Evolutionary conservation across 2,113 vertebrate genomes (phyloP).

Genomic region (Poicephalus meyeri): DNA sequence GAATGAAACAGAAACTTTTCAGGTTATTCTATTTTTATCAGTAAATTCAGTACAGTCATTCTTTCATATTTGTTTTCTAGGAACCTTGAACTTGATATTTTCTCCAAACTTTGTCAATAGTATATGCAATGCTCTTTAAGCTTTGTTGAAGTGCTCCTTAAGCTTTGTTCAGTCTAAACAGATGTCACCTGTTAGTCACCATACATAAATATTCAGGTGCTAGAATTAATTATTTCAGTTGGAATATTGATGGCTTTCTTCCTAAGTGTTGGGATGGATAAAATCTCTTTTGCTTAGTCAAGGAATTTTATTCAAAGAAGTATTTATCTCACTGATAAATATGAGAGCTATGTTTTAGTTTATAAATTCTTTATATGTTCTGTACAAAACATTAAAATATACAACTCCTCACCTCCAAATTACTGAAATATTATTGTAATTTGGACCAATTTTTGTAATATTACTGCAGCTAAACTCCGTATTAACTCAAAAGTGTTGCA

Average conservation of each 20-base stretch:
- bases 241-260: not conserved
- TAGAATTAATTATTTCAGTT: not conserved
- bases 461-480: not conserved
- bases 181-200: not conserved
- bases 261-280: not conserved
- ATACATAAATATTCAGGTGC: not conserved
- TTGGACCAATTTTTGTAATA: not conserved
- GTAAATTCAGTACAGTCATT: not conserved
- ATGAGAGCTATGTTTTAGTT: not conserved
- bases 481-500: not conserved
- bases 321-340: not conserved
- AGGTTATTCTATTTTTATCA: not conserved
- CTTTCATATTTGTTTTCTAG: not conserved
- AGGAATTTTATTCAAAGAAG: too few relatives aligned
- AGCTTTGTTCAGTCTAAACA: not conserved
- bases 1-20: not conserved
- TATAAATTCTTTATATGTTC: not conserved
- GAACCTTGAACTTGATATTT: not conserved
- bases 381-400: not conserved
- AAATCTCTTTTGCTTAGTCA: not conserved
- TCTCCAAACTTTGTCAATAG: not conserved
- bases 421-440: not conserved
- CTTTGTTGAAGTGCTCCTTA: not conserved
- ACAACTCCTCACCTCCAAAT: not conserved
- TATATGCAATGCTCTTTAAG: not conserved